Evolutionary conservation across 1,140 invertebrate species (phyloP), one percentile per base, ranked within the genome.

Genomic region (Panulirus ornatus): DNA sequence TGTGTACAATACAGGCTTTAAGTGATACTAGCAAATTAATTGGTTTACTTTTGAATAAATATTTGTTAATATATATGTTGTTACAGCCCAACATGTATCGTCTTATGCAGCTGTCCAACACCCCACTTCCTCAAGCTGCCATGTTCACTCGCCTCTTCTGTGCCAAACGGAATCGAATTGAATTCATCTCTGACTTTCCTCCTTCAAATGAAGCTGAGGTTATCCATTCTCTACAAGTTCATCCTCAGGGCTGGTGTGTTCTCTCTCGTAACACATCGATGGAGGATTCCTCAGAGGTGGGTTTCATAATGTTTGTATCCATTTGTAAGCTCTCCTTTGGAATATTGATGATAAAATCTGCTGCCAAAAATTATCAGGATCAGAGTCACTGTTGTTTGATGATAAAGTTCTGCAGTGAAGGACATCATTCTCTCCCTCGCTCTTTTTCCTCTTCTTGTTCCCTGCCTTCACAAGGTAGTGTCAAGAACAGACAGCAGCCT

Each of bases 111-210:
- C 94, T 96, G 92, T 97, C 96, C 92, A 95, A 96, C 91, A 96
- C 97, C 91, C 95, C 96, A 75, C 97, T 98, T 92, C 97, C 97
- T 2, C 95, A 96, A 70, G 97, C 96, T 22, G 96, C 96, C 11
- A 96, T 95, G 93, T 97, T 96, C 93, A 97, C 97, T 92, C 96
- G 97, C 93, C 94, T 98, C n/a, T 98, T 98, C 93, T 95, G 94
- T 11, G 95, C 97, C 51, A 95, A 95, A 89, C 95, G 96, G 88
- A 99, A 99, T 94, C 95, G 97, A 71, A 96, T 98, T 2, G 97
- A 99, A 94, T 96, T 98, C 93, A 95, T 99, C 8, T 96, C 96
- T 1, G 98, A 99, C 94, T 99, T 98, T 93, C 97, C 97, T 0
- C 94, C 58, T 11, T 81, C 44, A 42, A 97, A 98, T 93, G 97